Evolutionary conservation across 2,888 invertebrate species (phyloP).

Genomic region (Caenorhabditis afra): DNA sequence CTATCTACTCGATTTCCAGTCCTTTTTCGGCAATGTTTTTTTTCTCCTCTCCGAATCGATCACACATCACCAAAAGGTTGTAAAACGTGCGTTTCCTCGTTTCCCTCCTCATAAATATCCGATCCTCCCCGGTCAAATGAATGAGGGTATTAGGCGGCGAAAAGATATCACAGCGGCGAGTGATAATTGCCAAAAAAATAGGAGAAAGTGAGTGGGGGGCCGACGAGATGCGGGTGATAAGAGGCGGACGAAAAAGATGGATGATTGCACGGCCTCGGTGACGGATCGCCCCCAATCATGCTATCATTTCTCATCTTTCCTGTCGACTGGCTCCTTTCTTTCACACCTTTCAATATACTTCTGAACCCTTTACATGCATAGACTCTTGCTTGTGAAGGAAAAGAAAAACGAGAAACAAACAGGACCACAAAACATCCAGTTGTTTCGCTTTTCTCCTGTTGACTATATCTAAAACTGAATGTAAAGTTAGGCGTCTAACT

Average conservation of each 20-base stretch:
- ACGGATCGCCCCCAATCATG: constrained; percentile 38
- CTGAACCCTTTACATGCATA: neutral
- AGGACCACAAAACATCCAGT: neutral
- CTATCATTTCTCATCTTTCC: neutral
- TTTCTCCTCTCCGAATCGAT: neutral
- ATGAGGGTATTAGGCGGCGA: constrained; percentile 16
- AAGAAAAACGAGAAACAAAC: neutral
- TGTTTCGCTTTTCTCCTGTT: neutral
- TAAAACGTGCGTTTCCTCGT: no score
- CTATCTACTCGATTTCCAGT: neutral
- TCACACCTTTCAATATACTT: constrained; percentile 6
- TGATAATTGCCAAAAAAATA: constrained; percentile 51
- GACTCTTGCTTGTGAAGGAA: neutral
- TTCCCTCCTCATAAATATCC: no score
- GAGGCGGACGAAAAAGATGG: constrained; percentile 36
- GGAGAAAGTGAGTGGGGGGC: constrained; percentile 17
- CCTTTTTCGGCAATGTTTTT: constrained; percentile 6
- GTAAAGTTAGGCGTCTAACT: constrained; percentile 30
- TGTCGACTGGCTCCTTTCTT: neutral
- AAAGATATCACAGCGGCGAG: constrained; percentile 25
- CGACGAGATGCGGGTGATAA: constrained; percentile 30
- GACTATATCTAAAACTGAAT: constrained; percentile 8
- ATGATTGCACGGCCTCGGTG: constrained; percentile 32
- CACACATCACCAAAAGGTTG: no score
- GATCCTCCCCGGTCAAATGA: constrained; percentile 18